Base-by-base conservation (phyloP, 2,113 vertebrate genomes). In the Rhodinocichla rosea region DNA sequence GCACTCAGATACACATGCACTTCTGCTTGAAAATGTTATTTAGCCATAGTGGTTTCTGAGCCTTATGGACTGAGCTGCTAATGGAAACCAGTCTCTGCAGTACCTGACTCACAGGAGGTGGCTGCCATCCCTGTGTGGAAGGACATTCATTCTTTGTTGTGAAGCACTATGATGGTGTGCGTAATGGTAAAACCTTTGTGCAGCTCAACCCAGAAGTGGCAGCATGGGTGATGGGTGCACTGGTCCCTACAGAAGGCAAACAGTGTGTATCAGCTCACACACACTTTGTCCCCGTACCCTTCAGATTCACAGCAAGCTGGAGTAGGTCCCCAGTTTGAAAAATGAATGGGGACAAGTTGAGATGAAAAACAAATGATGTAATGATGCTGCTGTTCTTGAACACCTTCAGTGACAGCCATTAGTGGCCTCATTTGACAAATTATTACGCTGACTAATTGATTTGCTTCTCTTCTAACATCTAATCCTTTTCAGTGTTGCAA, bases 401-500 rank as follows among this genome's bases (percentile, higher is more conserved):
- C 64, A 74, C 83, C 60, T 88, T 67, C 64, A 39, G 68, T 24
- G 64, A 68, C 81, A 81, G 56, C 64, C 37, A 83, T 81, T 82
- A 83, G 64, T 59, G 59, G 39, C 26, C 26, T 83, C 40, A 88
- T 81, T 70, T 90, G 85, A 93, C 83, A 94, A 91, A 97, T 93
- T 88, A 90, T 86, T 90, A 71, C 64, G 78, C 24, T 88, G 77
- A 45, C 50, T 90, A 95, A 93, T 92, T 90, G 68, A 90, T 90
- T 83, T 92, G 45, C 37, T 80, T 50, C 67, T 83, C 47, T 88
- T 79, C 55, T 59, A 77, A 70, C 39, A 52, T 73, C 27, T 81
- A 70, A 55, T 90, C 40, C 40, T 86, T 78, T 84, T 75, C 26
- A 2, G 21, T 33, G n/a, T 67, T 60, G 28, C 59, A 74, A 50